phyloP scores from a whole-genome alignment of 2,888 invertebrate species.

The Pammene aurita region DNA sequence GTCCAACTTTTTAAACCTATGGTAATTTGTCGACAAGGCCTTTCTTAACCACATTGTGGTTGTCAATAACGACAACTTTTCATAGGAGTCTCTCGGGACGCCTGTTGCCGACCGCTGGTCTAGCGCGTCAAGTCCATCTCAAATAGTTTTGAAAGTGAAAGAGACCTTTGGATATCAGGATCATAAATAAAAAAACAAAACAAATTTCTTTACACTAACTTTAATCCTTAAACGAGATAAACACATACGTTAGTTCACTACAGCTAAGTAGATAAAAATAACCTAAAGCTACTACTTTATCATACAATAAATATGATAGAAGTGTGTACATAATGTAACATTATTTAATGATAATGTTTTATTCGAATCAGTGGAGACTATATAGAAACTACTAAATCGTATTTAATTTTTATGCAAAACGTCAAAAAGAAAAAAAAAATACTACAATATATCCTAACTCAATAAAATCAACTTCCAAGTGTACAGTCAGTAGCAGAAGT shows the following conservation, averaged over 20 bases:
- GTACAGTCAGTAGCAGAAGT: neutral
- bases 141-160: neutral
- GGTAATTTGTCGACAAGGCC: too few species aligned
- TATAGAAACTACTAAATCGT: neutral
- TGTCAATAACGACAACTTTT: too few species aligned
- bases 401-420: neutral
- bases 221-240: neutral
- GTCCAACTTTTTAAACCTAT: too few species aligned
- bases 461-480: neutral
- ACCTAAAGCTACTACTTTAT: slow-evolving; percentile 1
- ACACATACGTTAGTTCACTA: slow-evolving; percentile 4
- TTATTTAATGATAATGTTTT: neutral
- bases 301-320: slow-evolving; percentile 3
- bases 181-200: neutral
- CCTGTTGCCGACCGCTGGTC: too few species aligned
- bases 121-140: too few species aligned
- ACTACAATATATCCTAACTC: neutral
- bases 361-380: neutral
- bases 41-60: too few species aligned
- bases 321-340: neutral
- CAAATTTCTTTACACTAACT: neutral
- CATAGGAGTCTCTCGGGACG: too few species aligned
- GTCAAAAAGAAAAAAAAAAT: neutral
- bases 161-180: neutral
- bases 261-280: neutral